Evolutionary conservation across 2,888 invertebrate genomes (phyloP).

Genomic region (Callimorpha dominula): DNA sequence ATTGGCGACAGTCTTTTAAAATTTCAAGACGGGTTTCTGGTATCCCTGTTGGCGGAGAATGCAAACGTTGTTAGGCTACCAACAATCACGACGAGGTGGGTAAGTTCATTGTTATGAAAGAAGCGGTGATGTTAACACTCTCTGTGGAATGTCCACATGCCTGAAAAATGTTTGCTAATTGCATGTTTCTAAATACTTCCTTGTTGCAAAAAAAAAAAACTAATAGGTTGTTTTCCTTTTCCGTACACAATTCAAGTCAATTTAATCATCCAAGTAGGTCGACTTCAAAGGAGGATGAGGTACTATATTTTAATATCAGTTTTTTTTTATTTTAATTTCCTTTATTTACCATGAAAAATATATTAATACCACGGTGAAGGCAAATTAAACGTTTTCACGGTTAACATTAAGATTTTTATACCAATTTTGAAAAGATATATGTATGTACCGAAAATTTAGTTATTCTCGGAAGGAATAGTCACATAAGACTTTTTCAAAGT

Average conservation of each 20-base stretch:
- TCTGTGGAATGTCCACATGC: neutral
- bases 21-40: neutral
- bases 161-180: neutral
- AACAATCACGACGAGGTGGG: neutral
- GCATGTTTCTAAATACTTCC: neutral
- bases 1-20: slow-evolving; percentile 1
- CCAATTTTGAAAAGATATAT: no score
- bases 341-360: no score
- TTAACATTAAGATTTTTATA: no score
- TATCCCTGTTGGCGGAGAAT: neutral
- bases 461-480: no score
- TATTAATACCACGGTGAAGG: no score
- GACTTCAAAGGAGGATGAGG: neutral
- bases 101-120: neutral
- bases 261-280: neutral
- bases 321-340: no score
- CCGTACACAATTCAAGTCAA: neutral
- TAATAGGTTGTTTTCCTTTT: neutral
- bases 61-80: neutral
- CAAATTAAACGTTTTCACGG: no score
- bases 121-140: neutral
- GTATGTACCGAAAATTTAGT: no score
- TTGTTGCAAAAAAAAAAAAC: neutral
- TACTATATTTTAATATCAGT: no score
- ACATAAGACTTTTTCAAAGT: no score